phyloP scores from a whole-genome alignment of 1,140 invertebrate genomes.

The Varroa destructor region DNA sequence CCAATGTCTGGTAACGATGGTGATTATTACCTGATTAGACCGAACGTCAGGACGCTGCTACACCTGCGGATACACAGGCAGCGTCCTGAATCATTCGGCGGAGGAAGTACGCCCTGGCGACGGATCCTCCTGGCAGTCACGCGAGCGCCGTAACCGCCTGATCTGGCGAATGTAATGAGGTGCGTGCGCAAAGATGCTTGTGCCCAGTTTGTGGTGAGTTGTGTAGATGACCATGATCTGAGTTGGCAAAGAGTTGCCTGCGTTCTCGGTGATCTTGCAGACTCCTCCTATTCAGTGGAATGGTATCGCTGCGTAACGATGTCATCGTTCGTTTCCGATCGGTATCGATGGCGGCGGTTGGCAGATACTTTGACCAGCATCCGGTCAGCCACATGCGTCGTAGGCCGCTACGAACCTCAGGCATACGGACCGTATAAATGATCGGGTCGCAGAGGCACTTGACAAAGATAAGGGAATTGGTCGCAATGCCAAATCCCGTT shows the following conservation, averaged over 20 bases:
- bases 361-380: conserved; percentile 17
- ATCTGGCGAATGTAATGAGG: neutral
- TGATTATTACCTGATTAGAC: no score
- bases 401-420: conserved; percentile 17
- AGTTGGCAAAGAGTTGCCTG: neutral
- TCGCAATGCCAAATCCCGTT: neutral
- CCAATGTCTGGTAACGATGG: no score
- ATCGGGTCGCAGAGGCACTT: conserved; percentile 22
- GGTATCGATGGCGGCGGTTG: neutral
- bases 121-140: neutral
- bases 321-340: conserved; percentile 22
- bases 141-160: conserved; percentile 9
- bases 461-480: conserved; percentile 14
- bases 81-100: no score
- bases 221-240: neutral
- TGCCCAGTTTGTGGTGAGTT: neutral
- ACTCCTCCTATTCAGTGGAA: conserved; percentile 14
- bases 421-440: conserved; percentile 26
- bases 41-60: no score
- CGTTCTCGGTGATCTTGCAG: conserved; percentile 5
- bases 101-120: no score
- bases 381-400: conserved; percentile 17
- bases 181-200: conserved; percentile 9
- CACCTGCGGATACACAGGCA: no score
- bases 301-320: conserved; percentile 11